These are phyloP conservation scores for Actenoides lindsayi DNA, from an alignment of 2,113 vertebrate species.

Conservation along the genomic window DNA sequence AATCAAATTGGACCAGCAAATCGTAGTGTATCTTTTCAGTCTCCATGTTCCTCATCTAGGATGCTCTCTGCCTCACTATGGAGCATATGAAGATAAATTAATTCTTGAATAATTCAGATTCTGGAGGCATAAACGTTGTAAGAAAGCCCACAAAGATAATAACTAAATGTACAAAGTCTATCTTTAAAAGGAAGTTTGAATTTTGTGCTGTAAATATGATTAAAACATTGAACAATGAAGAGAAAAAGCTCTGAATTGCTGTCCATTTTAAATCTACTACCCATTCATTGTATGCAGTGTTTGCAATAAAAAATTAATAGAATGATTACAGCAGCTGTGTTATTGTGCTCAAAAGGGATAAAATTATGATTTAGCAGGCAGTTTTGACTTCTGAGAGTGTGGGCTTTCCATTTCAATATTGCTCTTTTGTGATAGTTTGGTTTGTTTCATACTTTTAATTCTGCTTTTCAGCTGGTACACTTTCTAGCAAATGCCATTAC, in stretches of 20 bases:
- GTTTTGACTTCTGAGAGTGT: background rate
- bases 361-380: background rate
- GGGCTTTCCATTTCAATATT: background rate
- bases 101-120: background rate
- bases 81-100: background rate
- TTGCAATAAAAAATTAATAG: background rate
- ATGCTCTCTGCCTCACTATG: background rate
- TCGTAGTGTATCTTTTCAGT: background rate
- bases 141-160: background rate
- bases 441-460: background rate
- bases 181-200: background rate
- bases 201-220: background rate
- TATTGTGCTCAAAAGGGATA: background rate
- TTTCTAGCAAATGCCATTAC: background rate
- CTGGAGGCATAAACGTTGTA: background rate
- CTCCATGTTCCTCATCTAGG: background rate
- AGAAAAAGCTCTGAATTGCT: background rate
- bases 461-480: background rate
- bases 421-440: background rate
- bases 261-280: background rate
- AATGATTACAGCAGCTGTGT: background rate
- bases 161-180: background rate
- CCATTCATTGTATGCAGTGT: background rate
- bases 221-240: background rate
- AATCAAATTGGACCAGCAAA: background rate